These are phyloP conservation scores for Morelia viridis DNA, from an alignment of 2,797 vertebrate species.

Conservation along the genomic window DNA sequence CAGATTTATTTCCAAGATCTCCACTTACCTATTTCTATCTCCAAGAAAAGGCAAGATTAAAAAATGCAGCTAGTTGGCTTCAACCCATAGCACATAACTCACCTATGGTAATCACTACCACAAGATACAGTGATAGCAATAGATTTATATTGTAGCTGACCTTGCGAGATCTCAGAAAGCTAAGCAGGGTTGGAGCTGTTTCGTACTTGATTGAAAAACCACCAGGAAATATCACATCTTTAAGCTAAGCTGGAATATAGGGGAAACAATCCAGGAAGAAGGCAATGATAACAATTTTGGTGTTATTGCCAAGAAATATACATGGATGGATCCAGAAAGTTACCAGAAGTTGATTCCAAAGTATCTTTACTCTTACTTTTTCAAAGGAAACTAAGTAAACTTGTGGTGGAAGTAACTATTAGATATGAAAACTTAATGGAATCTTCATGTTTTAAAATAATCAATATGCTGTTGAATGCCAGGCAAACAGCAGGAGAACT, in stretches of 20 bases:
- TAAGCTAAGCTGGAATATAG: background rate
- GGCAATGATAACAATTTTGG: background rate
- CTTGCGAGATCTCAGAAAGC: background rate
- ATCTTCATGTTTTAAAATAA: background rate
- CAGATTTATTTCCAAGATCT: background rate
- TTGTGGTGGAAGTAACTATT: background rate
- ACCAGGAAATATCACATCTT: background rate
- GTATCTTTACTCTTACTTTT: background rate
- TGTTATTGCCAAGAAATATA: background rate
- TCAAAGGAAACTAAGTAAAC: background rate
- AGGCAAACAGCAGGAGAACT: background rate
- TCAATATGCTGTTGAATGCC: background rate
- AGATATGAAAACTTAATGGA: background rate
- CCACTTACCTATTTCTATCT: background rate
- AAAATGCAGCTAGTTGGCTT: background rate
- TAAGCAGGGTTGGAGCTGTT: background rate
- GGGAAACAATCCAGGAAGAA: background rate
- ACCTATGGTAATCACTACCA: background rate
- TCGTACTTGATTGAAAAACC: background rate
- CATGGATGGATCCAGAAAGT: background rate
- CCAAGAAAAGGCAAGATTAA: background rate
- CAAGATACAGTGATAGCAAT: background rate
- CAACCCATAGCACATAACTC: background rate
- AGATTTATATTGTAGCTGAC: background rate
- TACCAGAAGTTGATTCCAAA: background rate